Evolutionary conservation across 2,888 invertebrate genomes (phyloP).

Genomic region (Teleogryllus oceanicus): DNA sequence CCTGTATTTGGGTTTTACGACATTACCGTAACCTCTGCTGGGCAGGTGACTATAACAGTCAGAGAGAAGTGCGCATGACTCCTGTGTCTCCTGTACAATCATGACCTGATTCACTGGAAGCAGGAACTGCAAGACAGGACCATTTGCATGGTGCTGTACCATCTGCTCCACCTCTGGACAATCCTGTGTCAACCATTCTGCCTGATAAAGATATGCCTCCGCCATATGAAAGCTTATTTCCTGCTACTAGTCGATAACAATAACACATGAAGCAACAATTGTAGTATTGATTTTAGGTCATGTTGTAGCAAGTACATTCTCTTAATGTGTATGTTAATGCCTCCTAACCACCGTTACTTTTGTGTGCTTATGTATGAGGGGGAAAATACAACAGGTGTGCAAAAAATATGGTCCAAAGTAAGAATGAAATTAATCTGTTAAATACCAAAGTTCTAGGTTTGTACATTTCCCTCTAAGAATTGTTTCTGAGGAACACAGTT

Average conservation of each 20-base stretch:
- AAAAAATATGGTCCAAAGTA: too few species aligned
- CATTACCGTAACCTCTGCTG: neutral
- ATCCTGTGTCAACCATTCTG: neutral
- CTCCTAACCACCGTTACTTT: too few species aligned
- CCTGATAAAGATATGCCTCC: conserved; percentile 1
- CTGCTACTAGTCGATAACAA: neutral
- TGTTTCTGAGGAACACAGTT: too few species aligned
- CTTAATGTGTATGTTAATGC: too few species aligned
- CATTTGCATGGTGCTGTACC: neutral
- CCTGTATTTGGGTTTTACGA: neutral
- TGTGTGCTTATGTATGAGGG: too few species aligned
- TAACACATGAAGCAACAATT: too few species aligned
- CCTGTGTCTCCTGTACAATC: neutral
- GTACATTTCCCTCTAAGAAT: too few species aligned
- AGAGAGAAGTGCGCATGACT: neutral
- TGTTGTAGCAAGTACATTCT: too few species aligned
- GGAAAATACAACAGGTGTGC: too few species aligned
- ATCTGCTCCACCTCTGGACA: neutral
- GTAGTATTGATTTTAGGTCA: too few species aligned
- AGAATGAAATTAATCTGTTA: too few species aligned
- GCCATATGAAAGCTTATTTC: neutral
- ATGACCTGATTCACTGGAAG: neutral
- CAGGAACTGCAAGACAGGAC: neutral
- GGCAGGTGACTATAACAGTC: neutral
- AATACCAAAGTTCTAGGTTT: too few species aligned